A percentile compares a stretch with the other conserved stretches of the same genome.
Conservation (phyloP, 2,113 vertebrate species). For the Pardalotus punctatus region DNA sequence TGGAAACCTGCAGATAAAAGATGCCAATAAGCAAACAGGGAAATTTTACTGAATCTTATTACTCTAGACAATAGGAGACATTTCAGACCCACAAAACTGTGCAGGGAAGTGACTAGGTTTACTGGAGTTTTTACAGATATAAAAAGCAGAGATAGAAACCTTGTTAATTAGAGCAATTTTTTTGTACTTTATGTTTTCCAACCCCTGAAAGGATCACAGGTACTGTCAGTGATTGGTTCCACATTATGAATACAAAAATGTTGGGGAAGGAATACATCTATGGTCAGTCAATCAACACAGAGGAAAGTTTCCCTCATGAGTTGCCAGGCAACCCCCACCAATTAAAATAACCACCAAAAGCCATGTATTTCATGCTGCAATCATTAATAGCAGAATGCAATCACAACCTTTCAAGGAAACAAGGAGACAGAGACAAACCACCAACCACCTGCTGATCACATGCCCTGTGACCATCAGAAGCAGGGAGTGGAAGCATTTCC, state of each 20-base stretch:
- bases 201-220: neutral
- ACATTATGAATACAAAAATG: neutral
- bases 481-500: neutral
- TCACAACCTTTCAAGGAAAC: neutral
- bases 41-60: neutral
- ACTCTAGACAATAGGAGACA: neutral
- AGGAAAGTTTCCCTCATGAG: neutral
- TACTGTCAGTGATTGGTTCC: neutral
- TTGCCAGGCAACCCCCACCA: neutral
- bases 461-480: neutral
- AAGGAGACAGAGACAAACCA: neutral
- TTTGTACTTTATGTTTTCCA: neutral
- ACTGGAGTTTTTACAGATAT: neutral
- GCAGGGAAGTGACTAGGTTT: neutral
- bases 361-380: neutral
- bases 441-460: neutral
- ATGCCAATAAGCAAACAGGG: neutral
- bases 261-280: neutral
- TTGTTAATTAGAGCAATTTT: neutral
- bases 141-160: neutral
- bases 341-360: slow-evolving; percentile 46
- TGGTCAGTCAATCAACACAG: neutral
- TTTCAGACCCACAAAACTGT: neutral
- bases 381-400: neutral
- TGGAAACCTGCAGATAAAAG: neutral